Base-by-base conservation (phyloP, 2,888 invertebrate genomes). In the Sympetrum striolatum region DNA sequence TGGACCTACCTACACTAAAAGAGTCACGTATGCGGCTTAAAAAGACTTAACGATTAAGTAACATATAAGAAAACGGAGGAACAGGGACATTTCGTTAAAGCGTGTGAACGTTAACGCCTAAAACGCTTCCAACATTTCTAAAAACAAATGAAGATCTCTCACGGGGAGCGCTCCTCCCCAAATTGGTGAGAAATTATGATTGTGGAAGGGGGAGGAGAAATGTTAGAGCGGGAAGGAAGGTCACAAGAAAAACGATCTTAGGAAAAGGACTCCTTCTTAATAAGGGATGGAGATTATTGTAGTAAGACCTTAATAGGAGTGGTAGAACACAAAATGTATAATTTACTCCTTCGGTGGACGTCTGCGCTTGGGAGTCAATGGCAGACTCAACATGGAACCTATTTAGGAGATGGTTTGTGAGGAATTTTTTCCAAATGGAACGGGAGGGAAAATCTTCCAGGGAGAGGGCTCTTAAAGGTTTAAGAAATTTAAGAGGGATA, bases 131-230 rank as follows among this genome's bases (percentile, higher is more conserved):
- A 22, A 22, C 64, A 64, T 64, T 22, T 14, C 14, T 31, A 31
- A 64, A 86, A 86, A 86, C 86, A 86, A 86, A 86, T 86, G 86
- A 86, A 86, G 86, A 64, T 86, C 60, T 60, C 14, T 22, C 22
- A n/a, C n/a, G 82, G 82, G 35, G 31, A 35, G 82, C 53, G 58
- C 53, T 58, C 82, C 35, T 22, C 82, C 58, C 58, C 82, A 58
- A 82, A 82, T 60, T 58, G 82, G 82, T 82, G 82, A 82, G 82
- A 82, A 82, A 82, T 82, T 82, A 82, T 58, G 82, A 58, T 58
- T 58, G 58, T 15, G 58, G 53, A 35, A 35, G 82, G 82, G 82
- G 35, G 35, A 35, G 58, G 58, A 48, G 81, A 39, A 48, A 22
- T 58, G 58, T 48, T 82, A 53, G 44, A 10, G 44, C 44, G 44